Evolutionary conservation across 2,888 invertebrate species (phyloP).

Genomic region (Mythimna vitellina): DNA sequence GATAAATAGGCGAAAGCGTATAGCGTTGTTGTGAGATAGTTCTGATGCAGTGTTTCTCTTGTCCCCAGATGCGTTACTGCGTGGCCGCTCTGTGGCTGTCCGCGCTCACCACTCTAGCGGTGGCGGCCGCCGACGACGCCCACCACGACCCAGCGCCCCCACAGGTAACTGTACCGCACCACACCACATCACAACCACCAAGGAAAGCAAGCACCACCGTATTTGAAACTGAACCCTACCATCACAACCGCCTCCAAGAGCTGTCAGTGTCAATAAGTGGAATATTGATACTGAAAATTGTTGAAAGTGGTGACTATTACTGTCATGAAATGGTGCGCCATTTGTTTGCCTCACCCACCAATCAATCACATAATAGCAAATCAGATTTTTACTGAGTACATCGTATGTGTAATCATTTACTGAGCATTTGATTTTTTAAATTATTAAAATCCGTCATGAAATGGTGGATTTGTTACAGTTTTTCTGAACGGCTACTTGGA

Average conservation of each 20-base stretch:
- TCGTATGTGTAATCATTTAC: too few species aligned
- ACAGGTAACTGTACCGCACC: slow-evolving; percentile 69
- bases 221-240: too few species aligned
- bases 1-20: too few species aligned
- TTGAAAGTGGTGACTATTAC: too few species aligned
- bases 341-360: not conserved
- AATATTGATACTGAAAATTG: too few species aligned
- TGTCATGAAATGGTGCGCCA: not conserved
- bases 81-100: slow-evolving; percentile 85
- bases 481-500: too few species aligned
- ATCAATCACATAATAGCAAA: too few species aligned
- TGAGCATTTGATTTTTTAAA: too few species aligned
- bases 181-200: not conserved
- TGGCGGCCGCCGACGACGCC: slow-evolving; percentile 77
- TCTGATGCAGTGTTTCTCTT: slow-evolving; percentile 20
- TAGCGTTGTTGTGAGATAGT: not conserved
- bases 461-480: too few species aligned
- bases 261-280: not conserved
- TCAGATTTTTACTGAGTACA: too few species aligned
- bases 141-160: slow-evolving; percentile 72
- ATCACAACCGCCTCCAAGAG: not conserved
- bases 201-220: not conserved
- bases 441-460: too few species aligned
- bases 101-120: slow-evolving; percentile 81
- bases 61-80: slow-evolving; percentile 84